A percentile compares a stretch with the other conserved stretches of the same genome.
phyloP scores from a whole-genome alignment of 2,888 invertebrate species.

The Nysson spinosus region DNA sequence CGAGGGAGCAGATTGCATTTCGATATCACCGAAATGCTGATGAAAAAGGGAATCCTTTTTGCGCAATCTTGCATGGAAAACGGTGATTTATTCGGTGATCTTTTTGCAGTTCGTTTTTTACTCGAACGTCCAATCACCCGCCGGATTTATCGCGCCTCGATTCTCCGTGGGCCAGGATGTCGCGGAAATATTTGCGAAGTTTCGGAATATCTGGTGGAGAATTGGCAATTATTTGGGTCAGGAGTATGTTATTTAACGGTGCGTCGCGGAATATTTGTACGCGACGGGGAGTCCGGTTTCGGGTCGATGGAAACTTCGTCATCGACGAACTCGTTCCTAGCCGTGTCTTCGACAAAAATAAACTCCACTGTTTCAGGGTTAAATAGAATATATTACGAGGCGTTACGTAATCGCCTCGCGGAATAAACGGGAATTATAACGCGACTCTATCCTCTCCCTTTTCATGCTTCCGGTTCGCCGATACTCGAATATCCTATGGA shows the following conservation, averaged over 20 bases:
- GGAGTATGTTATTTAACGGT: constrained; percentile 51
- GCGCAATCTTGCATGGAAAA: background rate
- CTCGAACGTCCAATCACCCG: background rate
- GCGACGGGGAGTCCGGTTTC: constrained; percentile 8
- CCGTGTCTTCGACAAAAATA: constrained; percentile 39
- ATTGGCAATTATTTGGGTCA: constrained; percentile 48
- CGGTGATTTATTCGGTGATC: background rate
- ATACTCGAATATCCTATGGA: constrained; percentile 24
- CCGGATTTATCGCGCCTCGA: background rate
- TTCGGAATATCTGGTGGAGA: constrained; percentile 2
- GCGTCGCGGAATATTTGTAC: constrained; percentile 12
- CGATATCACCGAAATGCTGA: no score
- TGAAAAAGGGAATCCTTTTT: no score
- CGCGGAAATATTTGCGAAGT: constrained; percentile 1
- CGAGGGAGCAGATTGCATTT: no score
- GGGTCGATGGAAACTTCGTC: constrained; percentile 43
- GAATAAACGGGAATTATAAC: constrained; percentile 1
- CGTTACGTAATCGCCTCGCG: constrained; percentile 19
- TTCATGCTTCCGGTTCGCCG: background rate
- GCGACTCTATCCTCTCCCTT: background rate
- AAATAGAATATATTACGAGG: constrained; percentile 27
- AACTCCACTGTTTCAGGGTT: constrained; percentile 9
- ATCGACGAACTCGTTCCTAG: constrained; percentile 26
- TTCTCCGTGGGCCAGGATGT: background rate
- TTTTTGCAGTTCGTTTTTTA: background rate